Conservation (phyloP, 2,797 vertebrate genomes). For the Chelon auratus region DNA sequence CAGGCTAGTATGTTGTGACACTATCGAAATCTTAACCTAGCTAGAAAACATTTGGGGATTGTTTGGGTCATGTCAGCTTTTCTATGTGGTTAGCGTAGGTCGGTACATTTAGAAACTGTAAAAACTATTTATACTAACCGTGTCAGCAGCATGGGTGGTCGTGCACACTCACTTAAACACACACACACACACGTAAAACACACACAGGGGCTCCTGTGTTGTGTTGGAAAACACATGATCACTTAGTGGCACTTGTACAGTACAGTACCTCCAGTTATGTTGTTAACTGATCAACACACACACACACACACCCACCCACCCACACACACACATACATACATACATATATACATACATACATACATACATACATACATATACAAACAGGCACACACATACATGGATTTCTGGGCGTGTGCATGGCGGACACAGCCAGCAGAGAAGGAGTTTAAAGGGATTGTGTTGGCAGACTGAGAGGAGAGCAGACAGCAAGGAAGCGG, state of each 20-base stretch:
- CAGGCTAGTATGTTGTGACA: slow-evolving; percentile 74
- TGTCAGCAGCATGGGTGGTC: slow-evolving; percentile 54
- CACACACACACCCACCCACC: background rate
- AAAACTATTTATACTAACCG: slow-evolving; percentile 54
- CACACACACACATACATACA: too few relatives aligned
- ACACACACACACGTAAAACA: background rate
- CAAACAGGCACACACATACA: slow-evolving; percentile 24
- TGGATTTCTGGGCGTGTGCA: slow-evolving; percentile 32
- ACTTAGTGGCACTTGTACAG: slow-evolving; percentile 77
- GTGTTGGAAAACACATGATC: slow-evolving; percentile 47
- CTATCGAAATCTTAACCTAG: slow-evolving; percentile 55
- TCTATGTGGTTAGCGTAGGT: slow-evolving; percentile 67
- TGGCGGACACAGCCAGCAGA: slow-evolving; percentile 55
- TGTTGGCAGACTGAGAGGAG: slow-evolving; percentile 24
- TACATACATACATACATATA: slow-evolving; percentile 24
- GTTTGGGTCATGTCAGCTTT: slow-evolving; percentile 59
- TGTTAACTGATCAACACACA: slow-evolving; percentile 50
- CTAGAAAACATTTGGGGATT: slow-evolving; percentile 51
- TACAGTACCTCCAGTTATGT: slow-evolving; percentile 53
- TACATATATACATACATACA: too few relatives aligned
- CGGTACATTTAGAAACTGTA: slow-evolving; percentile 62
- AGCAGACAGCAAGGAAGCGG: slow-evolving; percentile 5
- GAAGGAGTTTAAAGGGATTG: slow-evolving; percentile 76
- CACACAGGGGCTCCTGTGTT: slow-evolving; percentile 55
- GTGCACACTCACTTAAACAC: slow-evolving; percentile 31